Percentiles rank a stretch among this genome's conserved stretches.
These are phyloP conservation scores for Polia nebulosa DNA, from an alignment of 2,888 invertebrate genomes.

Conservation along the genomic window DNA sequence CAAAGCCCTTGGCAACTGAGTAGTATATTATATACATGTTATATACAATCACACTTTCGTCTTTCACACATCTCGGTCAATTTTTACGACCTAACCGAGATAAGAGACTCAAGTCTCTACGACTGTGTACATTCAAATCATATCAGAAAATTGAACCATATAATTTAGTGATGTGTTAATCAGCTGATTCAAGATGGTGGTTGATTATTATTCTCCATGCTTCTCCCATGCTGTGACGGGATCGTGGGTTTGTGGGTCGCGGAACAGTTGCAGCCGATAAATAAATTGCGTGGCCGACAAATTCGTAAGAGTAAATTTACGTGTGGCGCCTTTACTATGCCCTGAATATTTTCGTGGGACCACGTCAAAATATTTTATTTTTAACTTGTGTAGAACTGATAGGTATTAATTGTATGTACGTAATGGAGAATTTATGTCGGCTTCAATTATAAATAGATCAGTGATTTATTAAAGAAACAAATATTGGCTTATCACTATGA, in stretches of 20 bases:
- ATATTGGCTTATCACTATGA: constrained; percentile 1
- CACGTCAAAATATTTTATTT: constrained; percentile 49
- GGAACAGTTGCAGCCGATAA: constrained; percentile 81
- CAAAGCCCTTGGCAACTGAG: constrained; percentile 54
- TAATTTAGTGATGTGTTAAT: constrained; percentile 46
- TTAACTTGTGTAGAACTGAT: background rate
- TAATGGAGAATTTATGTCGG: background rate
- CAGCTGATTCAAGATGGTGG: constrained; percentile 61
- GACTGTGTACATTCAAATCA: constrained; percentile 23
- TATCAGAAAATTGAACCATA: constrained; percentile 32
- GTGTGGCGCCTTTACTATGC: constrained; percentile 67
- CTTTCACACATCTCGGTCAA: constrained; percentile 58
- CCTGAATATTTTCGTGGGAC: constrained; percentile 73
- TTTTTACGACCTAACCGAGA: constrained; percentile 54
- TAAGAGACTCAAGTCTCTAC: constrained; percentile 42
- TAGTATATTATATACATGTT: constrained; percentile 21
- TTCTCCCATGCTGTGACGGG: constrained; percentile 71
- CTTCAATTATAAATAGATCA: constrained; percentile 11
- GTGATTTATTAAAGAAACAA: constrained; percentile 8
- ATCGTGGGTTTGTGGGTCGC: constrained; percentile 84
- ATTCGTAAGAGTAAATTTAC: constrained; percentile 75
- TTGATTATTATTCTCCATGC: constrained; percentile 79
- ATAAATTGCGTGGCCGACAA: constrained; percentile 78
- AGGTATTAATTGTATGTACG: constrained; percentile 1
- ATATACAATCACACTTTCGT: constrained; percentile 52